Base-by-base conservation (phyloP, 2,888 invertebrate species). In the Andrena trimmerana region DNA sequence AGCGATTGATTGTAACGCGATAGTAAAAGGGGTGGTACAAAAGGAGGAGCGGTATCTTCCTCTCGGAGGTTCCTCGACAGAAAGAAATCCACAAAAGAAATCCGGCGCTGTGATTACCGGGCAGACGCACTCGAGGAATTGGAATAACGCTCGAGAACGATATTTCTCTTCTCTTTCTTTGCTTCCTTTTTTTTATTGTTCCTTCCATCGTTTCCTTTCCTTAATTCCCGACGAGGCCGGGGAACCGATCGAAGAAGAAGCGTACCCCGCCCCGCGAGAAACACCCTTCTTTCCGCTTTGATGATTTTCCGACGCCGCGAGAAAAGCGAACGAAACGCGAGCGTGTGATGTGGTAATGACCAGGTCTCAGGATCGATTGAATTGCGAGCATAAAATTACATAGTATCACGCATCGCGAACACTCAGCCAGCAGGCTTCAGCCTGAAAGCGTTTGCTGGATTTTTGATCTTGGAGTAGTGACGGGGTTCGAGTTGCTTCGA, bases 71-170 rank as follows among this genome's bases (percentile, higher is more conserved):
- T 65, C 59, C 75, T 65, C 36, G 20, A 42, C 27, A 71, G 70
- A 82, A 80, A 74, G 75, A 80, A 75, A 66, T 75, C 52, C 73
- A 83, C 79, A 79, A 83, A 79, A 84, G 84, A 79, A 84, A 83
- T 82, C 83, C 78, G 73, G 27, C 59, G 73, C 79, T 62, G 83
- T 84, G 84, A 84, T 84, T 84, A 84, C 82, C 60, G 68, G 57
- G 59, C 82, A 83, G 84, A 83, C 84, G 76, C 79, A 79, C 79
- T 84, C 83, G 83, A 84, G 83, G 79, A 83, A 84, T 84, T 83
- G 84, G 83, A 79, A 83, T 84, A 76, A 83, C 73, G 76, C 79
- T 84, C 72, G 83, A 73, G 71, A 82, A 71, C 69, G 72, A 74
- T 82, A 59, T 70, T 54, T 76, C 52, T 65, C 27, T n/a, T 67